A percentile compares a stretch with the other conserved stretches of the same genome.
Conservation (phyloP, 2,113 vertebrate species). For the Bubalus kerabau region DNA sequence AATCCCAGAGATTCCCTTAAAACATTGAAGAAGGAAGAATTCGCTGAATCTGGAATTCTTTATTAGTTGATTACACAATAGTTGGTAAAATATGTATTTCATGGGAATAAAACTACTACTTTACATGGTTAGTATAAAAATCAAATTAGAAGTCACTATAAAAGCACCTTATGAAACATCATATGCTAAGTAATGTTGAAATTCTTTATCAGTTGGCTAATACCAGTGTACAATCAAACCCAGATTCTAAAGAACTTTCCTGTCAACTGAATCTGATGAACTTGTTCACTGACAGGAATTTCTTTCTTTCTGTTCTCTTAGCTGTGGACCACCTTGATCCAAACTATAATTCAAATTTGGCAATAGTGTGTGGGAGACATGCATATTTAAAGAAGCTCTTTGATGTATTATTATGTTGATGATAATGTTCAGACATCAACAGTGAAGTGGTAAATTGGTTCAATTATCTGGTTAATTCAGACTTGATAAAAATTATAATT, state of each 20-base stretch:
- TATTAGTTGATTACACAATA: not conserved
- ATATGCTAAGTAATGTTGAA: not conserved
- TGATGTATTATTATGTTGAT: not conserved
- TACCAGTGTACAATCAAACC: not conserved
- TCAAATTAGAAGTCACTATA: not conserved
- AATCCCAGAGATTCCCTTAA: not conserved
- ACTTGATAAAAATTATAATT: not conserved
- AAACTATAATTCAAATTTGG: not conserved
- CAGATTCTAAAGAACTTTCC: not conserved
- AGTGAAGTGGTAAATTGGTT: not conserved
- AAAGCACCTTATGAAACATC: not conserved
- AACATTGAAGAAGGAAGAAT: not conserved
- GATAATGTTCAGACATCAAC: not conserved
- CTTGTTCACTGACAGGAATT: not conserved
- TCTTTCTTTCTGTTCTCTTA: not conserved
- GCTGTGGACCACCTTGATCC: not conserved
- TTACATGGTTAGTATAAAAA: not conserved
- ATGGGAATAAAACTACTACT: not conserved
- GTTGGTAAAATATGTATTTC: not conserved
- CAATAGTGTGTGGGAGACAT: not conserved
- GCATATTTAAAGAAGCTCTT: not conserved
- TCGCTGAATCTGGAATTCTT: not conserved
- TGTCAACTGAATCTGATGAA: not conserved
- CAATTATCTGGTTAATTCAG: not conserved
- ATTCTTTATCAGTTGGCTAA: not conserved